Percentiles rank a stretch among this genome's conserved stretches.
phyloP scores from a whole-genome alignment of 2,888 invertebrate species.

The Dicyrtomina minuta region DNA sequence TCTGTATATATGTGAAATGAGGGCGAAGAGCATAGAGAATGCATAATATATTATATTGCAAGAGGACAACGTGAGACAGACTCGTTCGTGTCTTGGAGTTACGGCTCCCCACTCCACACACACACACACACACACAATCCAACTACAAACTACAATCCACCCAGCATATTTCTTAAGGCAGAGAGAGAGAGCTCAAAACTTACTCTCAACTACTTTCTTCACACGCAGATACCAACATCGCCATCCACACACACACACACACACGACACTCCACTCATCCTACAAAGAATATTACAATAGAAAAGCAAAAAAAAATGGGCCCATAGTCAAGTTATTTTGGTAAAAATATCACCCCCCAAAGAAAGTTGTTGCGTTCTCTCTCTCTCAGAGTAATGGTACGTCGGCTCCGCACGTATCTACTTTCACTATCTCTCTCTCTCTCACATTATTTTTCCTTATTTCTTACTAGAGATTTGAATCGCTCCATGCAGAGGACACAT shows the following conservation, averaged over 20 bases:
- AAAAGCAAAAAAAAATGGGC: background rate
- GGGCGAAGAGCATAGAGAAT: constrained; percentile 34
- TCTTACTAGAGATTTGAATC: background rate
- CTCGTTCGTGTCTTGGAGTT: too few relatives aligned
- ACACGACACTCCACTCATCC: background rate
- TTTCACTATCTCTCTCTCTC: constrained; percentile 10
- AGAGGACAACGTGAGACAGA: constrained; percentile 28
- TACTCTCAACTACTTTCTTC: background rate
- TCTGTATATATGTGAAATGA: constrained; percentile 34
- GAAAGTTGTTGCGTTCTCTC: constrained; percentile 36
- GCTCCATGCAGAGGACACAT: background rate
- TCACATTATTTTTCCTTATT: background rate
- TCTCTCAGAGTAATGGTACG: constrained; percentile 26
- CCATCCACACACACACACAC: background rate
- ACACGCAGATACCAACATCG: background rate
- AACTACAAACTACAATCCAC: background rate
- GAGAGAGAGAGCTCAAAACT: background rate
- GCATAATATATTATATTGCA: constrained; percentile 42
- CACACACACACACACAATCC: background rate
- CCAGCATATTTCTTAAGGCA: background rate
- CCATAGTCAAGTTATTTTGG: constrained; percentile 31
- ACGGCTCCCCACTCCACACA: too few relatives aligned
- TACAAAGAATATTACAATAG: background rate
- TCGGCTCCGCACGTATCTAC: constrained; percentile 17
- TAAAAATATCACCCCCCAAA: constrained; percentile 34